Percentiles rank a stretch among this genome's conserved stretches.
Evolutionary conservation across 1,140 invertebrate species (phyloP).

Genomic region (Hermetia illucens): DNA sequence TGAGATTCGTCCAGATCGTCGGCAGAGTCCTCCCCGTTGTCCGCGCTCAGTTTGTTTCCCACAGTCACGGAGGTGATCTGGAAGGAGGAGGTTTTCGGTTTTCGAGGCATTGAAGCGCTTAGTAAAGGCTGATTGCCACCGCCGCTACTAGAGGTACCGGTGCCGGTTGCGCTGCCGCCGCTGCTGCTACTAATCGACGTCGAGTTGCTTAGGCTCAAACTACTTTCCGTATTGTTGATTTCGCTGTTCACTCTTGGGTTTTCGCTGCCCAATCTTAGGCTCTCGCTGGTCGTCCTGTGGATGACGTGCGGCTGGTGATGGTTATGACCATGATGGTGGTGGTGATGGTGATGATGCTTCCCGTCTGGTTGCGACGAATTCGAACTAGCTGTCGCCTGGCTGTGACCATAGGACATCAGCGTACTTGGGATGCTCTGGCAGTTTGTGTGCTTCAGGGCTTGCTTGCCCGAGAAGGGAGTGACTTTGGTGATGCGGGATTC

Average conservation of each 20-base stretch:
- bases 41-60: slow-evolving; percentile 61
- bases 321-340: slow-evolving; percentile 9
- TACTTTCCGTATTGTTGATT: background rate
- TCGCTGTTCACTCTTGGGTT: slow-evolving; percentile 9
- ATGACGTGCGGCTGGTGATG: slow-evolving; percentile 36
- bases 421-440: too few species aligned
- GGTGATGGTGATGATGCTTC: slow-evolving; percentile 14
- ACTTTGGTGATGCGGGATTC: too few species aligned
- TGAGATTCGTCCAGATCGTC: slow-evolving; percentile 89
- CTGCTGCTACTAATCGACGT: slow-evolving; percentile 4
- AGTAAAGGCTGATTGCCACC: background rate
- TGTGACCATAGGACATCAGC: too few species aligned
- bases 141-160: background rate
- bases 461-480: too few species aligned
- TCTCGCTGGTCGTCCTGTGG: slow-evolving; percentile 62
- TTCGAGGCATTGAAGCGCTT: slow-evolving; percentile 10
- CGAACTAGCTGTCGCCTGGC: too few species aligned
- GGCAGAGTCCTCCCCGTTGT: slow-evolving; percentile 80
- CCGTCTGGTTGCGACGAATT: too few species aligned
- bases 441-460: too few species aligned
- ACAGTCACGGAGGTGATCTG: slow-evolving; percentile 84
- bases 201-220: slow-evolving; percentile 1
- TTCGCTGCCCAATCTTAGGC: slow-evolving; percentile 41
- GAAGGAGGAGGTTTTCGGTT: slow-evolving; percentile 58
- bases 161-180: slow-evolving; percentile 2